Percentiles rank a stretch among this genome's conserved stretches.
phyloP scores from a whole-genome alignment of 2,797 vertebrate species.

The Cyclura pinguis region DNA sequence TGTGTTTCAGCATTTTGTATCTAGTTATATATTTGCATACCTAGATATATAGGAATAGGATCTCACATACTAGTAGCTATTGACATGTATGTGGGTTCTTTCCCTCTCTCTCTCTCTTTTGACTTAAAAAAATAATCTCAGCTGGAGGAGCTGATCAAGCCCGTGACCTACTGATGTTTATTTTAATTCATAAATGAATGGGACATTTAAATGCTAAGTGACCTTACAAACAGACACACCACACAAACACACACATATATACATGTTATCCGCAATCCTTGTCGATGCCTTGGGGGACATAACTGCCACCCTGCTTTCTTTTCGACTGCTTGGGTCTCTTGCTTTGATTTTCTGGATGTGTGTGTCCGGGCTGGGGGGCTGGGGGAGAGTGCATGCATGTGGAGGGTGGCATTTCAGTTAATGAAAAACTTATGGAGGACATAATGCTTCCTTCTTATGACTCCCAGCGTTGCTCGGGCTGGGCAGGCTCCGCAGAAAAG shows the following conservation, averaged over 20 bases:
- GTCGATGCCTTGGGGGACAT: constrained; percentile 33
- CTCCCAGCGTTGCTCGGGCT: constrained; percentile 47
- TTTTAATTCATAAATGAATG: constrained; percentile 21
- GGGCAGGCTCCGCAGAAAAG: constrained; percentile 41
- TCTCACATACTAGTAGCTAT: neutral
- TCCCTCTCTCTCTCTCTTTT: neutral
- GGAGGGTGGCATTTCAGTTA: constrained; percentile 64
- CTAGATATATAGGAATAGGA: neutral
- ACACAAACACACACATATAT: neutral
- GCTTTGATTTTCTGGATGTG: constrained; percentile 51
- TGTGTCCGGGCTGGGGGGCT: constrained; percentile 42
- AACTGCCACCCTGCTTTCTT: constrained; percentile 25
- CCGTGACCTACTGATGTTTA: neutral
- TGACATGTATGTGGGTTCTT: too few species aligned
- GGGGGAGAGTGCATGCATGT: neutral
- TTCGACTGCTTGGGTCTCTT: constrained; percentile 48
- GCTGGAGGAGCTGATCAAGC: neutral
- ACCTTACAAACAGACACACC: neutral
- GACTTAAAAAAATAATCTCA: neutral
- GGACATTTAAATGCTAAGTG: neutral
- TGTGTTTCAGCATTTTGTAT: neutral
- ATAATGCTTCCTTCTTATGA: constrained; percentile 26
- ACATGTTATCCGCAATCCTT: neutral
- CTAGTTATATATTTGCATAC: neutral
- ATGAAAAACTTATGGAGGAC: constrained; percentile 66